Base-by-base conservation (phyloP, 2,888 invertebrate species). In the Celastrina argiolus region DNA sequence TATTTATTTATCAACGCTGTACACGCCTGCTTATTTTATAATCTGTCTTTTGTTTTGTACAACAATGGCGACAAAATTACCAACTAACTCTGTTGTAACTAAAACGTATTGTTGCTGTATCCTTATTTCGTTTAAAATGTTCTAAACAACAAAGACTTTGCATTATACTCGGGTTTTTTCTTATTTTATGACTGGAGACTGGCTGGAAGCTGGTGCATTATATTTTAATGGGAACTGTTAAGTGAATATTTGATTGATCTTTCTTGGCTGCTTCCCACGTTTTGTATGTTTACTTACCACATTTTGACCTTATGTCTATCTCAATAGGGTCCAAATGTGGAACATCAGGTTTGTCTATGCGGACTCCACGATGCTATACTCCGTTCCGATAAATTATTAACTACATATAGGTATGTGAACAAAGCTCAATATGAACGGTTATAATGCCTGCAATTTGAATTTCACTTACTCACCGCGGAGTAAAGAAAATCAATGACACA, bases 21-120 rank as follows among this genome's bases (percentile, higher is more conserved):
- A 1, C 22, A 61, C 61, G 36, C 26, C 36, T 61, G 61, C 39
- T 36, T 39, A 61, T 61, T 61, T 61, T 61, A 61, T 61, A 61
- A 61, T 61, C 61, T 36, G 34, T 8, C 61, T 39, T 61, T 61
- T 61, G 61, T 61, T 61, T 61, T 61, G 36, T 6, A 39, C 34
- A 36, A 61, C 61, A 61, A 61, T 61, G 39, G 39, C 61, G 61
- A 61, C 61, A 36, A 61, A 61, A 61, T 61, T 36, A 61, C 61
- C 39, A 61, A 61, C 61, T 39, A 61, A 61, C 39, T 39, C 36
- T 18, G 36, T 61, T 61, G 61, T 61, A 61, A 61, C 36, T 61
- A 36, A 39, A 61, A 61, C 36, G 18, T 18, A 61, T 61, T 61
- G 61, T 61, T 22, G 39, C 18, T 22, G 51, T 51, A 51, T 56